phyloP scores from a whole-genome alignment of 1,140 invertebrate genomes.

The Geopemphigus sp. region DNA sequence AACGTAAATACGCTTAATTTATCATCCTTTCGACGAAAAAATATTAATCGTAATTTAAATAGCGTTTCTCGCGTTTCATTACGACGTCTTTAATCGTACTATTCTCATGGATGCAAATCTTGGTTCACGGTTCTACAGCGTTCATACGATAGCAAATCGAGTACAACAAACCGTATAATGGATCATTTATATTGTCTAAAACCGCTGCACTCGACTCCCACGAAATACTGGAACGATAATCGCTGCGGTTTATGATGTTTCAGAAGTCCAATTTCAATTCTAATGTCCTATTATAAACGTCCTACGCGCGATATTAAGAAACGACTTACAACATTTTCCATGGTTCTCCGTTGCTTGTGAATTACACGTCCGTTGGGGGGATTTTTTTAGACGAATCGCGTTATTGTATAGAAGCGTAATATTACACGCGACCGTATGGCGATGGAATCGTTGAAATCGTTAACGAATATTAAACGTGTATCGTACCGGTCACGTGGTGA shows the following conservation, averaged over 20 bases:
- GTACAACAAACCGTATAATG: slow-evolving; percentile 22
- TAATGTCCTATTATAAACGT: slow-evolving; percentile 12
- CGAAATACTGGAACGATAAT: slow-evolving; percentile 10
- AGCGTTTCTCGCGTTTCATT: neutral
- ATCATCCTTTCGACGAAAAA: too few species aligned
- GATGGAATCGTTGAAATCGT: too few species aligned
- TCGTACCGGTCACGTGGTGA: too few species aligned
- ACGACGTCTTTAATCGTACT: neutral
- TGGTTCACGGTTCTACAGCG: neutral
- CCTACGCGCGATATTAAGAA: slow-evolving; percentile 29
- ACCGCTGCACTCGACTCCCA: slow-evolving; percentile 14
- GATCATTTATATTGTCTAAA: slow-evolving; percentile 33
- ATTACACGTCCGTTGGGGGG: too few species aligned
- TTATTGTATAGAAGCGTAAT: too few species aligned
- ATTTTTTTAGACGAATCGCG: too few species aligned
- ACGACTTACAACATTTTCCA: neutral
- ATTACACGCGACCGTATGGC: too few species aligned
- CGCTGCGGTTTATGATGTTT: neutral
- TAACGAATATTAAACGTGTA: too few species aligned
- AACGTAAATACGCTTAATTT: too few species aligned
- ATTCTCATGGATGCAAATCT: slow-evolving; percentile 10
- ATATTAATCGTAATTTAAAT: too few species aligned
- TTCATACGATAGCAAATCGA: slow-evolving; percentile 5
- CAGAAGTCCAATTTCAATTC: slow-evolving; percentile 18
- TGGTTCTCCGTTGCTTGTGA: too few species aligned